Evolutionary conservation across 2,797 vertebrate genomes (phyloP).

Genomic region (Natrix natrix): DNA sequence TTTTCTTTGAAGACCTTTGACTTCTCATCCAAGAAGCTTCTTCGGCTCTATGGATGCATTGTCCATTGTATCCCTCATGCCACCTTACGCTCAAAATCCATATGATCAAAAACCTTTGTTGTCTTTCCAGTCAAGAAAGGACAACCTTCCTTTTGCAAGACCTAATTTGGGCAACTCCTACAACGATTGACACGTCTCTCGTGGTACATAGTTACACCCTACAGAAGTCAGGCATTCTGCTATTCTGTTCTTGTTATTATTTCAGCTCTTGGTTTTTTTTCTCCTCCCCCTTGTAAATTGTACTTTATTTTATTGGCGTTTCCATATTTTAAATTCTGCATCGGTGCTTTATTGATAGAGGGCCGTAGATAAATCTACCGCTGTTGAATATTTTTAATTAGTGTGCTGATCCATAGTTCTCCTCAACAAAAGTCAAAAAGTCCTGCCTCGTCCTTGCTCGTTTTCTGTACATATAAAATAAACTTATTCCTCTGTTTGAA

Average conservation of each 20-base stretch:
- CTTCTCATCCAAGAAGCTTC: no score
- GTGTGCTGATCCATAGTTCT: background rate
- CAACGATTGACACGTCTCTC: no score
- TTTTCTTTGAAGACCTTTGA: no score
- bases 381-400: background rate
- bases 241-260: background rate
- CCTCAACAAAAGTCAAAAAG: background rate
- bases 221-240: no score
- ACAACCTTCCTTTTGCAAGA: no score
- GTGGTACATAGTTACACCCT: no score
- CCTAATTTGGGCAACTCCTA: no score
- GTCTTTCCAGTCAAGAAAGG: no score
- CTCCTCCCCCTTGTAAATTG: rapidly evolving
- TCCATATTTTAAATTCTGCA: background rate
- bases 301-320: background rate
- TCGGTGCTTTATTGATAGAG: background rate
- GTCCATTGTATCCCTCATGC: no score
- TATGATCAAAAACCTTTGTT: no score
- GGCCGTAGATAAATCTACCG: background rate
- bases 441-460: background rate
- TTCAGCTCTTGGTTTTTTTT: background rate
- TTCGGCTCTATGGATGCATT: no score
- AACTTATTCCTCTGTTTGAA: background rate
- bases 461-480: background rate
- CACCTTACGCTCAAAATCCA: no score